Evolutionary conservation across 2,797 vertebrate species (phyloP), one percentile per base, ranked within the genome.

Genomic region (Octomys mimax): DNA sequence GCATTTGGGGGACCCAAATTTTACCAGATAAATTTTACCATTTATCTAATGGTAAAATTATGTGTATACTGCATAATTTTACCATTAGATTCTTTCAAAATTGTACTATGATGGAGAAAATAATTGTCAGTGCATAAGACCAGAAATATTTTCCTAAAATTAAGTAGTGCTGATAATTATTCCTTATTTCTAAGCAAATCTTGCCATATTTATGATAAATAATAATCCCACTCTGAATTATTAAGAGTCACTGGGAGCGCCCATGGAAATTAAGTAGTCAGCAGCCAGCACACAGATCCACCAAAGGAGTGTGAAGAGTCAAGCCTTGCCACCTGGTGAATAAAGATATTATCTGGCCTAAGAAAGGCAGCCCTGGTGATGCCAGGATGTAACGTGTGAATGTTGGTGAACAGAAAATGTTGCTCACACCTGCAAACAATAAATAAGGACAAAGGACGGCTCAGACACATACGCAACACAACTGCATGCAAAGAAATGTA

Each of bases 201-300:
- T 89, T 81, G 12, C 42, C 77, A 77, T 82, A 52, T 71, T 77
- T 83, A 91, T 80, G 75, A 59, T 31, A 89, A 52, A 46, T 82
- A 89, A 87, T 89, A 92, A 64, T 78, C 33, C 86, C 12, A 8
- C 31, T 87, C 36, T 64, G 36, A 82, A 89, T 92, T 92, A 91
- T 78, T 92, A 81, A 89, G 61, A n/a, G 16, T 79, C 22, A 8
- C 10, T n/a, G 19, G 31, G 16, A 81, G 36, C 36, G 54, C 7
- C 71, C 42, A 79, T 73, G 36, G 31, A 85, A 81, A 59, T 33
- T 59, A 46, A 70, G n/a, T 28, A 85, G n/a, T 22, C 59, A 88
- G 33, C 2, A 24, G 42, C 18, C 62, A 79, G 26, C 39, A 16
- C 2, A 62, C 24, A 83, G 24, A 73, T 26, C 21, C 62, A 39